A percentile compares a stretch with the other conserved stretches of the same genome.
Conservation (phyloP, 2,797 vertebrate genomes). For the Geotrypetes seraphini region DNA sequence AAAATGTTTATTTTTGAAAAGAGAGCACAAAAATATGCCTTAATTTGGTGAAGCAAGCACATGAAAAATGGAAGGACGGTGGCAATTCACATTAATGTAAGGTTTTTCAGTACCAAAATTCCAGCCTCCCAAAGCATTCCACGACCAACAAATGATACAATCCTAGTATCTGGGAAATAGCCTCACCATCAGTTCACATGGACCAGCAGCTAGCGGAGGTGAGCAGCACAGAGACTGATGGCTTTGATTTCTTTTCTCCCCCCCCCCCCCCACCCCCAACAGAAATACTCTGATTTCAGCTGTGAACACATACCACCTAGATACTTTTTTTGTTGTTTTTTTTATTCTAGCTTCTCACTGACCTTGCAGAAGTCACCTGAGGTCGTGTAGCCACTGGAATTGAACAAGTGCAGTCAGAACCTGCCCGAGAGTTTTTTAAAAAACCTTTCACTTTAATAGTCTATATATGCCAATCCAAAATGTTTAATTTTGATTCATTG, state of each 20-base stretch:
- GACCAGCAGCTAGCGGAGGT: conserved; percentile 30
- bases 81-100: conserved; percentile 36
- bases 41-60: conserved; percentile 71
- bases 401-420: too few species aligned
- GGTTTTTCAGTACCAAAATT: conserved; percentile 73
- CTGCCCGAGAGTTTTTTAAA: too few species aligned
- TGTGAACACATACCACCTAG: conserved; percentile 18
- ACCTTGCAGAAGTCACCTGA: too few species aligned
- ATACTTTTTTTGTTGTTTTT: too few species aligned
- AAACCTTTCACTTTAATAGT: too few species aligned
- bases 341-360: too few species aligned
- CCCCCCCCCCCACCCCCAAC: too few species aligned
- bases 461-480: too few species aligned
- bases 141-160: conserved; percentile 47
- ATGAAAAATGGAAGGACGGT: conserved; percentile 50
- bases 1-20: conserved; percentile 79
- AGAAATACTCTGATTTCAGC: conserved; percentile 27
- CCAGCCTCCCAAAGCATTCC: too few species aligned
- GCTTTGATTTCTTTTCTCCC: conserved; percentile 44
- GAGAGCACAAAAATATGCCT: conserved; percentile 85
- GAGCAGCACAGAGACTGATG: conserved; percentile 23
- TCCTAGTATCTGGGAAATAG: conserved; percentile 43
- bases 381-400: too few species aligned
- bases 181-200: conserved; percentile 34
- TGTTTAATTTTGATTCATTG: too few species aligned